Base-by-base conservation (phyloP, 2,113 vertebrate genomes). In the Urocitellus parryii region DNA sequence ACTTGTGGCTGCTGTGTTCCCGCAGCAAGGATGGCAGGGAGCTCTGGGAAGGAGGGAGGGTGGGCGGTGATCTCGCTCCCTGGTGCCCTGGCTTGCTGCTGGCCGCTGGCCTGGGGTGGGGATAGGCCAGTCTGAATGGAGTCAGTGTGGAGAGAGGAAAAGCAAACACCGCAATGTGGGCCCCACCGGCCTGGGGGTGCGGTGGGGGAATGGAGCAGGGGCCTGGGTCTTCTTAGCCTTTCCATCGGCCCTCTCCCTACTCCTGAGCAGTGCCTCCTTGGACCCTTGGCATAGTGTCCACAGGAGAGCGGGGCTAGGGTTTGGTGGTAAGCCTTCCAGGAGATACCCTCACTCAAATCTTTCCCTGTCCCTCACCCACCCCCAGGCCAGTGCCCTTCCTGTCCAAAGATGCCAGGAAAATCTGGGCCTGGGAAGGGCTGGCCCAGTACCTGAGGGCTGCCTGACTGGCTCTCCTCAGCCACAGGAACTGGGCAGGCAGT, bases 61-160 rank as follows among this genome's bases (percentile, higher is more conserved):
- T 14, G 56, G 88, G 42, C 2, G 0, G 92, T 39, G 92, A 95
- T 94, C 91, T 84, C 68, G 32, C 78, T 63, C 95, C 94, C 91
- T 95, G 89, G 77, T 89, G 81, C 92, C 79, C 56, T 48, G 86
- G 73, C 87, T 58, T 12, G 1, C 80, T 86, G 91, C 80, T 86
- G 91, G 95, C 88, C 3, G 0, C 74, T 0, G 74, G 91, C 92
- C 9, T 56, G 88, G 95, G 95, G 70, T 80, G 96, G 90, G 92
- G 97, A 91, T 53, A 65, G 17, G 65, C 74, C 0, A 18, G 78
- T 97, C 90, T 98, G 97, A 98, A 97, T 96, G 86, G 91, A 96
- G 73, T 92, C 97, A 97, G 97, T 98, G 97, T 98, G 34, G 45
- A 95, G 95, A 63, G 89, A 89, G 97, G 97, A 97, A 98, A 97